A percentile compares a stretch with the other conserved stretches of the same genome.
phyloP scores from a whole-genome alignment of 2,888 invertebrate genomes.

The Drosophila monieri region DNA sequence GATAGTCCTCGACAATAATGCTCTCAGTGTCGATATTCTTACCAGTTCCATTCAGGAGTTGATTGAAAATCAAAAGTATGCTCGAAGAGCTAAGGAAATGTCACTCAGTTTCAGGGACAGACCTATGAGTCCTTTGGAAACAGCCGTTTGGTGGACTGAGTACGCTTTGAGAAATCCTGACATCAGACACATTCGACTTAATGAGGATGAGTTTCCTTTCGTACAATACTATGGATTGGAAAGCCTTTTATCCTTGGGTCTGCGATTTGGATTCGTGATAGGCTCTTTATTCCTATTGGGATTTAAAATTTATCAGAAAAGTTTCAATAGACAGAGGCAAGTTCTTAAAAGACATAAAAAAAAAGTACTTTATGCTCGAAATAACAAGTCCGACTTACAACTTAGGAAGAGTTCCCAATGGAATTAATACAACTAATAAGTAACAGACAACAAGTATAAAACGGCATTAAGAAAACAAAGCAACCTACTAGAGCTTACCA shows the following conservation, averaged over 20 bases:
- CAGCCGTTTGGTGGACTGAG: slow-evolving; percentile 81
- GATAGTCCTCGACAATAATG: slow-evolving; percentile 60
- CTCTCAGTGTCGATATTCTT: slow-evolving; percentile 44
- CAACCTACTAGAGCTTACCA: background rate
- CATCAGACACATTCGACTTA: slow-evolving; percentile 66
- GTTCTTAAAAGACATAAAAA: background rate
- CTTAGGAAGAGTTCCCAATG: background rate
- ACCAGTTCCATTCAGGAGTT: slow-evolving; percentile 49
- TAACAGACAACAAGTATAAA: too few species aligned
- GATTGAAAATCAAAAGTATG: slow-evolving; percentile 50
- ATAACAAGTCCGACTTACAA: background rate
- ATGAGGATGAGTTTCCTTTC: slow-evolving; percentile 64
- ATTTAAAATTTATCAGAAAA: background rate
- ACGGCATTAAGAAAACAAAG: too few species aligned
- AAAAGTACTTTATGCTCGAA: background rate
- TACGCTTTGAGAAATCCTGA: slow-evolving; percentile 75
- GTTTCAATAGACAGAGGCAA: background rate
- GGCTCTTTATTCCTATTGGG: slow-evolving; percentile 22
- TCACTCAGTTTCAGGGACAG: slow-evolving; percentile 59
- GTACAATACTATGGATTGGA: slow-evolving; percentile 74
- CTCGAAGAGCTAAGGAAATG: slow-evolving; percentile 41
- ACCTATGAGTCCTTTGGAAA: slow-evolving; percentile 68
- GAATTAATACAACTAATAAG: too few species aligned
- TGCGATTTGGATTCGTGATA: slow-evolving; percentile 45
- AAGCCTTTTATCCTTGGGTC: slow-evolving; percentile 47